phyloP scores from a whole-genome alignment of 1,140 invertebrate species.

The Psix sp. region DNA sequence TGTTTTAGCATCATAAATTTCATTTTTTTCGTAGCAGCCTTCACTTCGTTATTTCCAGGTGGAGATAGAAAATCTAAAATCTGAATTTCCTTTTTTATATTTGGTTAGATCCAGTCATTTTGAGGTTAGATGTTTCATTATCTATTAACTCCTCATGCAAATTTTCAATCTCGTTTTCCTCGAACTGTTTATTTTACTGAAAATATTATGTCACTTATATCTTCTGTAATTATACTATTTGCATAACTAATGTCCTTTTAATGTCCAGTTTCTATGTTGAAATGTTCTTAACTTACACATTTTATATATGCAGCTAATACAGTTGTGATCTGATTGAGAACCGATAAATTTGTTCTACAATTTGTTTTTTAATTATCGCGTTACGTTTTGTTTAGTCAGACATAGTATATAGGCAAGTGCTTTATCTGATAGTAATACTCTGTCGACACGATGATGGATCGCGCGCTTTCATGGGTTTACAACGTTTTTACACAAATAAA shows the following conservation, averaged over 20 bases:
- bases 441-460: slow-evolving; percentile 75
- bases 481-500: slow-evolving; percentile 62
- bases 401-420: slow-evolving; percentile 37
- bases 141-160: too few species aligned
- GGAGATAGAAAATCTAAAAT: too few species aligned
- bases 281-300: slow-evolving; percentile 53
- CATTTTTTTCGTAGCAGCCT: not conserved
- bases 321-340: not conserved
- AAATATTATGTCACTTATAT: too few species aligned
- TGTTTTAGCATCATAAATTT: not conserved
- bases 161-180: too few species aligned
- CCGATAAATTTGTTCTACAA: slow-evolving; percentile 11
- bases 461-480: slow-evolving; percentile 63
- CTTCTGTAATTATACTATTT: not conserved
- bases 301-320: too few species aligned
- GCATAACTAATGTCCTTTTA: slow-evolving; percentile 30
- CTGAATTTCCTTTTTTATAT: too few species aligned
- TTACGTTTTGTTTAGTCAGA: slow-evolving; percentile 18
- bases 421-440: slow-evolving; percentile 65
- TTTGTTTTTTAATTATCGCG: slow-evolving; percentile 59
- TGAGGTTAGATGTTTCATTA: too few species aligned
- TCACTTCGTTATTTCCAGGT: not conserved
- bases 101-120: too few species aligned
- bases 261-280: slow-evolving; percentile 41
- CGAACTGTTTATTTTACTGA: too few species aligned